These are phyloP conservation scores for Orthonychiurus folsomi DNA, from an alignment of 2,888 invertebrate genomes.

Conservation along the genomic window DNA sequence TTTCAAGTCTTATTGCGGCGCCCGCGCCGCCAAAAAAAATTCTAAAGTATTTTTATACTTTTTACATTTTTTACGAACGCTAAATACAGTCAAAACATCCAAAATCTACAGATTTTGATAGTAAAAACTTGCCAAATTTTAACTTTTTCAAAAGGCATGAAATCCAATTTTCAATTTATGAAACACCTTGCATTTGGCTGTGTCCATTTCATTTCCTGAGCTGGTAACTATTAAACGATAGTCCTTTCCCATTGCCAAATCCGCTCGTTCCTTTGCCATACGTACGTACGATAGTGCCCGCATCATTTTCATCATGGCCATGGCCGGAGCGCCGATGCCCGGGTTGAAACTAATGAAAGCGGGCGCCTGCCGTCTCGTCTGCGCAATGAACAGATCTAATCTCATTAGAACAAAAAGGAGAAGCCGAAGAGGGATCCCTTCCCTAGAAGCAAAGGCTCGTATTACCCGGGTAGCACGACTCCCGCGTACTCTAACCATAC, in stretches of 20 bases:
- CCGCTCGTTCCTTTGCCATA: slow-evolving; percentile 5
- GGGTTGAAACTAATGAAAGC: slow-evolving; percentile 36
- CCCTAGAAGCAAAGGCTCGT: too few relatives aligned
- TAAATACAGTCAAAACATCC: too few relatives aligned
- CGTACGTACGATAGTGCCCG: slow-evolving; percentile 10
- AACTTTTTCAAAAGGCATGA: too few relatives aligned
- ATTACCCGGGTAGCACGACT: too few relatives aligned
- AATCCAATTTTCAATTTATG: too few relatives aligned
- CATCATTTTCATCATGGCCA: slow-evolving; percentile 24
- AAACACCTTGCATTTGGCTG: too few relatives aligned
- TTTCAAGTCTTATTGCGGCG: neutral
- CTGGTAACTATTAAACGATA: neutral
- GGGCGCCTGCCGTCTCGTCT: slow-evolving; percentile 31
- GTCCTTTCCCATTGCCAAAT: neutral
- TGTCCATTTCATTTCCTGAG: slow-evolving; percentile 13
- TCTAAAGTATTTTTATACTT: too few relatives aligned
- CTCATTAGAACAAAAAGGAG: slow-evolving; percentile 37
- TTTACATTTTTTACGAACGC: neutral
- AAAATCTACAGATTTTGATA: too few relatives aligned
- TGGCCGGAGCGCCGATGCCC: slow-evolving; percentile 15
- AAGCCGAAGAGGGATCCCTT: slow-evolving; percentile 12
- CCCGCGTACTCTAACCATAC: too few relatives aligned
- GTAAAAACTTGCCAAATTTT: too few relatives aligned
- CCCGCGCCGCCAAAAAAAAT: too few relatives aligned
- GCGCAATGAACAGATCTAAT: slow-evolving; percentile 38